These are phyloP conservation scores for Lepidocolaptes lacrymiger DNA, from an alignment of 2,797 vertebrate genomes.

Conservation along the genomic window DNA sequence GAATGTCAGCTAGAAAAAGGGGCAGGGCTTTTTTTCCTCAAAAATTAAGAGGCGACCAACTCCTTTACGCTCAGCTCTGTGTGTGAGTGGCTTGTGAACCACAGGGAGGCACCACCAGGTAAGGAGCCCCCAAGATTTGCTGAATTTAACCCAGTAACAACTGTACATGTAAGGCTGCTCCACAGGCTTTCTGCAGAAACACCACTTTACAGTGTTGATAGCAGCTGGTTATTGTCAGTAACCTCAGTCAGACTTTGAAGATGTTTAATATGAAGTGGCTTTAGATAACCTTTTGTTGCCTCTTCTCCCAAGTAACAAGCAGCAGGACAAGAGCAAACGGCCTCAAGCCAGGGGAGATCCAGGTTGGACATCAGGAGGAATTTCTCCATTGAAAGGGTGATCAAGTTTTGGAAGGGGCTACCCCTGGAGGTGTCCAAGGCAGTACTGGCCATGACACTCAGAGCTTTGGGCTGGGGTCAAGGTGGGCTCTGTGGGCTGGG, in stretches of 20 bases:
- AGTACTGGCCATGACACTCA: rapidly evolving
- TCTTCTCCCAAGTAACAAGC: not conserved
- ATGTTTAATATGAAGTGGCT: not conserved
- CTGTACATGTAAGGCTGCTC: not conserved
- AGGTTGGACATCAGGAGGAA: not conserved
- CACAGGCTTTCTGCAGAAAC: not conserved
- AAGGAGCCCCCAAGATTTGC: constrained; percentile 22
- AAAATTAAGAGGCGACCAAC: constrained; percentile 14
- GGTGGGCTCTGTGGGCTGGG: rapidly evolving
- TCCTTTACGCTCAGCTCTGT: not conserved
- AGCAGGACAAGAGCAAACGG: not conserved
- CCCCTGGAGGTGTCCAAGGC: not conserved
- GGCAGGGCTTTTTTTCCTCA: not conserved
- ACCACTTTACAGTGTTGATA: not conserved
- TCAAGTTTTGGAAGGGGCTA: not conserved
- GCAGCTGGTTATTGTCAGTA: not conserved
- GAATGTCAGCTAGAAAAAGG: not conserved
- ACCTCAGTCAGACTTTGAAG: not conserved
- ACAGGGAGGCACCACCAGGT: not conserved
- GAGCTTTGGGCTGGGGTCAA: not conserved
- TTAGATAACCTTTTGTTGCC: not conserved
- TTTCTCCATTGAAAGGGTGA: not conserved
- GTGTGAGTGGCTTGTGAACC: not conserved
- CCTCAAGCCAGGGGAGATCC: not conserved
- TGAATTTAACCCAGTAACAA: not conserved